Conservation (phyloP, 2,797 vertebrate genomes). For the Melanotaenia pygmaea region DNA sequence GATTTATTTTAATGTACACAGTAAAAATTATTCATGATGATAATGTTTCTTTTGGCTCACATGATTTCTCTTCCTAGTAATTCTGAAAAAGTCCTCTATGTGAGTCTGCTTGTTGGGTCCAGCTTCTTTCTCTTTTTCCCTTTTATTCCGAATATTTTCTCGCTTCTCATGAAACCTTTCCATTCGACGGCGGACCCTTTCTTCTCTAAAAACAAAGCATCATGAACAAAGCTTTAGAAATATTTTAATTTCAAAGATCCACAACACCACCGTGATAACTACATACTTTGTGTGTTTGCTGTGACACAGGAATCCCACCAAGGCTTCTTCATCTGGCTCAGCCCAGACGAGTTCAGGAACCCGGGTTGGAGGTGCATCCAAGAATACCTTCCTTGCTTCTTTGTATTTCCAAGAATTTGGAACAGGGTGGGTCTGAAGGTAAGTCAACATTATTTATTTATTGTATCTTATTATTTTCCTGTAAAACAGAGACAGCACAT, state of each 20-base stretch:
- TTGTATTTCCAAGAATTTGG: conserved; percentile 80
- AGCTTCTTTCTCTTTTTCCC: conserved; percentile 56
- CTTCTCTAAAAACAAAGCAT: conserved; percentile 64
- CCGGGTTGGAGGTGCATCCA: conserved; percentile 52
- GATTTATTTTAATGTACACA: not conserved
- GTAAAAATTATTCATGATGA: not conserved
- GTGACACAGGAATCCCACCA: conserved; percentile 80
- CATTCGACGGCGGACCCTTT: conserved; percentile 74
- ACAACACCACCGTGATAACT: not conserved
- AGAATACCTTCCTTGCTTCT: conserved; percentile 82
- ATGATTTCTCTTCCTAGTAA: conserved; percentile 77
- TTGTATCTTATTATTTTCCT: not conserved
- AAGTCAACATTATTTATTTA: not conserved
- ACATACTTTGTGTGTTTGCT: conserved; percentile 77
- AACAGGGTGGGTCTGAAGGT: conserved; percentile 74
- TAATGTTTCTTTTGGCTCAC: conserved; percentile 43
- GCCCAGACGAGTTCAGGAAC: conserved; percentile 74
- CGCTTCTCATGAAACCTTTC: conserved; percentile 72
- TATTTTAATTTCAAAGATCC: not conserved
- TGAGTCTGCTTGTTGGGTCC: conserved; percentile 67
- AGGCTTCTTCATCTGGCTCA: conserved; percentile 81
- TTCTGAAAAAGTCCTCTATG: conserved; percentile 78
- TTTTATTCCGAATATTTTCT: conserved; percentile 58
- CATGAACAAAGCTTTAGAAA: not conserved
- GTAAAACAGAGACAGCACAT: not conserved